phyloP scores from a whole-genome alignment of 2,888 invertebrate species.

The Seira ritae region DNA sequence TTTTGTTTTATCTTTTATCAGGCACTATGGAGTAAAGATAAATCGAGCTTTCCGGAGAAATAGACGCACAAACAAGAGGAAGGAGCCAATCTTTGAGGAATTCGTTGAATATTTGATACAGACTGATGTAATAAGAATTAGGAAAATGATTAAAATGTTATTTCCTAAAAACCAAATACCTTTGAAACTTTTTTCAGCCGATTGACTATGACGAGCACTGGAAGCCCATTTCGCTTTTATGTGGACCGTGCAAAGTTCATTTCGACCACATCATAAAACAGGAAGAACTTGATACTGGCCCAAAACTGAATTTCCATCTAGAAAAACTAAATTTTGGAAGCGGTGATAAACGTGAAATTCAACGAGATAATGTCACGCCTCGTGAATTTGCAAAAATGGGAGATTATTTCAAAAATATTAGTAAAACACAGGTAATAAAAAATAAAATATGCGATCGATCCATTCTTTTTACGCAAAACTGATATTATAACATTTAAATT shows the following conservation, averaged over 20 bases:
- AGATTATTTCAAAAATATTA: conserved; percentile 30
- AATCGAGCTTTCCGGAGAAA: conserved; percentile 62
- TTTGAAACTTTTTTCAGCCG: conserved; percentile 53
- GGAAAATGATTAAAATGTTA: not conserved
- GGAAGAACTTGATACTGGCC: conserved; percentile 52
- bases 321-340: conserved; percentile 47
- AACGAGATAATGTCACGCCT: conserved; percentile 27
- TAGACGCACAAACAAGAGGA: conserved; percentile 54
- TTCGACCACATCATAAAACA: conserved; percentile 66
- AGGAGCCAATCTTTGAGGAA: conserved; percentile 71
- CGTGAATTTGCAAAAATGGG: not conserved
- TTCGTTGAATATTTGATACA: conserved; percentile 69
- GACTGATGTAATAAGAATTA: conserved; percentile 62
- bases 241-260: conserved; percentile 67
- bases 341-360: not conserved
- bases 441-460: too few relatives aligned
- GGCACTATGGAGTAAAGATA: conserved; percentile 68
- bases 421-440: conserved; percentile 9
- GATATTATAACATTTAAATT: not conserved
- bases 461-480: too few relatives aligned
- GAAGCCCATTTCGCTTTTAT: conserved; percentile 69
- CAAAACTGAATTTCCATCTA: conserved; percentile 34
- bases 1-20: conserved; percentile 31
- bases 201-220: conserved; percentile 70
- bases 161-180: not conserved